These are phyloP conservation scores for Tachina lurida DNA, from an alignment of 2,888 invertebrate genomes.

Conservation along the genomic window DNA sequence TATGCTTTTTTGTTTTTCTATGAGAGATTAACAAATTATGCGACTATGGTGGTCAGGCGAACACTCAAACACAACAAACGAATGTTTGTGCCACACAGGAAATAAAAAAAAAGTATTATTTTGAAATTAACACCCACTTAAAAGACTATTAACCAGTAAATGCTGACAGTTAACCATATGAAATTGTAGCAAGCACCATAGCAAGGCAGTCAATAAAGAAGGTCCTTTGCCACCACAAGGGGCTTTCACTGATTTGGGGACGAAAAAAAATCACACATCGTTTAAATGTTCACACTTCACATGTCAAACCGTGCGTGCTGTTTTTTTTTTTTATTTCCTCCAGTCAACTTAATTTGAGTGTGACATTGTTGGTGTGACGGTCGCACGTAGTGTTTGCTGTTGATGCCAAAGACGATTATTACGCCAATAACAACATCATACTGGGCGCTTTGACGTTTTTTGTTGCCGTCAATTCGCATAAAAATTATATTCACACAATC, in stretches of 20 bases:
- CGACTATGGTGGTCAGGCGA: slow-evolving; percentile 59
- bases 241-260: slow-evolving; percentile 50
- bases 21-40: slow-evolving; percentile 58
- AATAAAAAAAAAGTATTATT: slow-evolving; percentile 29
- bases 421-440: slow-evolving; percentile 46
- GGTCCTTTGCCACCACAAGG: slow-evolving; percentile 52
- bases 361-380: slow-evolving; percentile 43
- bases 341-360: slow-evolving; percentile 51
- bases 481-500: slow-evolving; percentile 26
- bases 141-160: slow-evolving; percentile 73
- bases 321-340: not conserved
- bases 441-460: slow-evolving; percentile 39
- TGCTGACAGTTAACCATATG: slow-evolving; percentile 48
- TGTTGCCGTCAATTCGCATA: slow-evolving; percentile 8
- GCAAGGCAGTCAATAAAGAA: slow-evolving; percentile 41
- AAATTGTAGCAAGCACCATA: slow-evolving; percentile 44
- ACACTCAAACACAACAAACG: slow-evolving; percentile 28
- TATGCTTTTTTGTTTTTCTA: slow-evolving; percentile 1
- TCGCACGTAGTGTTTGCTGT: slow-evolving; percentile 33
- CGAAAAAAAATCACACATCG: slow-evolving; percentile 66
- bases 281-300: slow-evolving; percentile 73
- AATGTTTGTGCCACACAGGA: slow-evolving; percentile 1
- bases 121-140: slow-evolving; percentile 74
- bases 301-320: slow-evolving; percentile 69
- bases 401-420: slow-evolving; percentile 69